Conservation (phyloP, 2,113 vertebrate species). For the Cnemophilus loriae region DNA sequence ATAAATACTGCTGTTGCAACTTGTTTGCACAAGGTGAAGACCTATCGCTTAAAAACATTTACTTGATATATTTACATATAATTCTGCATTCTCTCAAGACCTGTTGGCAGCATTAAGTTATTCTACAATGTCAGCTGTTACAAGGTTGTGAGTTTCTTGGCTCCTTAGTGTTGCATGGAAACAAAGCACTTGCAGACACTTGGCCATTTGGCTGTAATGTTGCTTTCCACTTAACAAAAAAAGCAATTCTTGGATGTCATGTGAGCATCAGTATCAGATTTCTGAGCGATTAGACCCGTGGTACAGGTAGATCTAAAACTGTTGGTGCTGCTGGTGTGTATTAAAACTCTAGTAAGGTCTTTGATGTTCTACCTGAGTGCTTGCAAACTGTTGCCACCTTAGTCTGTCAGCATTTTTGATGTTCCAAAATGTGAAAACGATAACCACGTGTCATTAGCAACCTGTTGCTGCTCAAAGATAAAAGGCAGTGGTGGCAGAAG, state of each 20-base stretch:
- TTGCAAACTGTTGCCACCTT: conserved; percentile 52
- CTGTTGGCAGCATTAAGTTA: conserved; percentile 18
- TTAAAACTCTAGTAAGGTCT: conserved; percentile 2
- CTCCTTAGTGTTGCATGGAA: not conserved
- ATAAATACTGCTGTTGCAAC: conserved; percentile 42
- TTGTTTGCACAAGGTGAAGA: conserved; percentile 60
- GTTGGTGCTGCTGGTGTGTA: conserved; percentile 6
- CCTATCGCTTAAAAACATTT: conserved; percentile 59
- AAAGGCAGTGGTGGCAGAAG: not conserved
- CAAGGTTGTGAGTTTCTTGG: conserved; percentile 43
- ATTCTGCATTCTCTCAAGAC: conserved; percentile 53
- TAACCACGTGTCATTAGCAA: conserved; percentile 34
- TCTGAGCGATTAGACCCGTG: not conserved
- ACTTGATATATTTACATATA: conserved; percentile 46
- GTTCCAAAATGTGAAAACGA: conserved; percentile 38
- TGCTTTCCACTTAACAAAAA: conserved; percentile 39
- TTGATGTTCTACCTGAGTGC: conserved; percentile 53
- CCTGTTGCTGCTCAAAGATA: conserved; percentile 40
- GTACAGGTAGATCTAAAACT: conserved; percentile 29
- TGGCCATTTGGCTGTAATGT: conserved; percentile 47
- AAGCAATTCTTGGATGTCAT: conserved; percentile 33
- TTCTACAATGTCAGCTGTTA: conserved; percentile 52
- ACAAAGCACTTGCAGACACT: conserved; percentile 30
- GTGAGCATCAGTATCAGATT: conserved; percentile 40
- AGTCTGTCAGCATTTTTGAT: conserved; percentile 47